Base-by-base conservation (phyloP, 1,140 invertebrate genomes). In the Euwallacea similis region DNA sequence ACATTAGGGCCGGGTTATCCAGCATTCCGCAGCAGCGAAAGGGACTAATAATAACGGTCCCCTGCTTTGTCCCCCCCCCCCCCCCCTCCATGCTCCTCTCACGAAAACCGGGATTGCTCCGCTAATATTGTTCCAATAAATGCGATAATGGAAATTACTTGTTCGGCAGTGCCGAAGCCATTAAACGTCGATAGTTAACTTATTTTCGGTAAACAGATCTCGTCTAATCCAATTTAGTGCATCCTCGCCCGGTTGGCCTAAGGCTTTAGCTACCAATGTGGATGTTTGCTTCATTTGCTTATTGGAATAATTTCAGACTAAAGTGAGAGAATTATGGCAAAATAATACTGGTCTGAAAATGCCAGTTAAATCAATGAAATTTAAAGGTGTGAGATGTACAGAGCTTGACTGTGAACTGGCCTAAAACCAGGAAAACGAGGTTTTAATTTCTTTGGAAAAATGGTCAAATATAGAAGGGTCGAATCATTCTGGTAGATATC, bases 161-260 rank as follows among this genome's bases (percentile, higher is more conserved):
- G 59, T 61, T 61, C 59, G 21, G 59, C 6, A n/a, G 55, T 58
- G 42, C 21, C 15, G 21, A 43, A 61, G 42, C 59, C 59, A 42
- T 61, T 61, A 61, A 61, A 41, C 59, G 59, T 61, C 59, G 59
- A 61, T 61, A 61, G 59, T 61, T 61, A 61, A 61, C 59, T 61
- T 61, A 61, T 61, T 61, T 42, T 41, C 21, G 42, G 59, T 61
- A 61, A 61, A 61, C 59, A 61, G 59, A 61, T 61, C 59, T 61
- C 6, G 59, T 3, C 55, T 61, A 61, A 61, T 43, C 59, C 21
- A 43, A 61, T 61, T 61, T 41, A 11, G 21, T 42, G 10, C 42
- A 61, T 61, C 42, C 59, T 6, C 59, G 21, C 21, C 21, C 21
- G 21, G 21, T 33, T 33, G 21, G 21, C 21, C 21, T 13, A 11